Base-by-base conservation (phyloP, 1,140 invertebrate genomes). In the Drosophila leontia region DNA sequence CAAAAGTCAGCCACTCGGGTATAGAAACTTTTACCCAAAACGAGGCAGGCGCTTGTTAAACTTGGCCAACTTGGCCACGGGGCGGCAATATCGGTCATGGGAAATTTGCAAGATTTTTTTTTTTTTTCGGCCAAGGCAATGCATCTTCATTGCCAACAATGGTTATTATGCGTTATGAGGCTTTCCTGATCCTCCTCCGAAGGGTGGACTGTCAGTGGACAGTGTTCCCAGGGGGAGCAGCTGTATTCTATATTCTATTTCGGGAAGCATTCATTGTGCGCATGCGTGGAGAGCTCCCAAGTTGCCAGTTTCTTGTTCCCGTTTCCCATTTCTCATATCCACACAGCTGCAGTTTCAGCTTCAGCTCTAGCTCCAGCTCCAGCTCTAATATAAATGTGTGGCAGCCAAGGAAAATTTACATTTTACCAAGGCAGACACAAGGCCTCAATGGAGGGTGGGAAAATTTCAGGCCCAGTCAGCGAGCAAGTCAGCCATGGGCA, bases 321-420 rank as follows among this genome's bases (percentile, higher is more conserved):
- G 56, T 60, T 69, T 11, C 39, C 65, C 75, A 69, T 50, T 77
- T 60, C 62, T 68, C 67, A 70, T 53, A 37, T 63, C 35, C 19
- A 11, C 55, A 47, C 53, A 75, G 34, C 39, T 51, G 26, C 48
- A 50, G 48, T 29, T 32, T 37, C 44, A 23, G 17, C 11, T 23
- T 7, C 15, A 42, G 32, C 62, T 32, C 26, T 42, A 60, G 17
- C 17, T 15, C 6, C n/a, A 48, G 19, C 58, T 37, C 32, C 42
- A 68, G 75, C 76, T 81, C 85, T 87, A 87, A 87, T 87, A 87
- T 88, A 87, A 87, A 87, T 87, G 84, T 88, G 82, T 80, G 48
- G 78, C 82, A 61, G 44, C 23, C 44, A n/a, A 12, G 41, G 53
- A 42, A 82, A 88, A 87, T 87, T 87, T 87, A 88, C 84, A 87